Evolutionary conservation across 2,888 invertebrate genomes (phyloP).

Genomic region (Atherix ibis): DNA sequence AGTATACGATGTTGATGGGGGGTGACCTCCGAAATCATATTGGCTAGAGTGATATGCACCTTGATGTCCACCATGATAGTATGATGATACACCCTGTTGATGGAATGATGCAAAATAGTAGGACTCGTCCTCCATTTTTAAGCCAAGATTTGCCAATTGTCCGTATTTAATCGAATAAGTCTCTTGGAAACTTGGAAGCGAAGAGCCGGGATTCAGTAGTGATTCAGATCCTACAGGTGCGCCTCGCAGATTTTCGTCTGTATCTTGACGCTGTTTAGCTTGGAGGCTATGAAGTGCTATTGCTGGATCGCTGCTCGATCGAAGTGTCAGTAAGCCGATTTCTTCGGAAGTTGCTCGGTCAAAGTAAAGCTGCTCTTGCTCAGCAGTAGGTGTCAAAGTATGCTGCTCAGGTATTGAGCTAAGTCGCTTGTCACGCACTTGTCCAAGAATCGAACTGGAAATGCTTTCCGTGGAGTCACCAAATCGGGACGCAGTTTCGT

Average conservation of each 20-base stretch:
- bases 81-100: slow-evolving; percentile 11
- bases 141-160: slow-evolving; percentile 44
- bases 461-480: slow-evolving; percentile 24
- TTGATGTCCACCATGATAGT: slow-evolving; percentile 33
- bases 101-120: slow-evolving; percentile 43
- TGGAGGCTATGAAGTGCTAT: slow-evolving; percentile 27
- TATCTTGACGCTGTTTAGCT: slow-evolving; percentile 7
- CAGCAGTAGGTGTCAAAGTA: slow-evolving; percentile 16
- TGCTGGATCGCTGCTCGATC: slow-evolving; percentile 32
- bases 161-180: slow-evolving; percentile 67
- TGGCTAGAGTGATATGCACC: slow-evolving; percentile 23
- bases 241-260: slow-evolving; percentile 11
- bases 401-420: slow-evolving; percentile 28
- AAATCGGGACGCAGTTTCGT: slow-evolving; percentile 6
- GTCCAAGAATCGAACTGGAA: slow-evolving; percentile 22
- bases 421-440: slow-evolving; percentile 23
- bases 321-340: slow-evolving; percentile 22
- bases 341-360: slow-evolving; percentile 22
- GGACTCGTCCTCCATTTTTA: slow-evolving; percentile 79
- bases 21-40: slow-evolving; percentile 31
- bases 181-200: slow-evolving; percentile 76
- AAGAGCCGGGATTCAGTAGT: slow-evolving; percentile 35
- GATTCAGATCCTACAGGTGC: slow-evolving; percentile 15
- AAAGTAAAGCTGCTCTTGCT: slow-evolving; percentile 21
- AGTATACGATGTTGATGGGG: slow-evolving; percentile 35